Conservation (phyloP, 2,113 vertebrate genomes). For the Hystrix cristata region DNA sequence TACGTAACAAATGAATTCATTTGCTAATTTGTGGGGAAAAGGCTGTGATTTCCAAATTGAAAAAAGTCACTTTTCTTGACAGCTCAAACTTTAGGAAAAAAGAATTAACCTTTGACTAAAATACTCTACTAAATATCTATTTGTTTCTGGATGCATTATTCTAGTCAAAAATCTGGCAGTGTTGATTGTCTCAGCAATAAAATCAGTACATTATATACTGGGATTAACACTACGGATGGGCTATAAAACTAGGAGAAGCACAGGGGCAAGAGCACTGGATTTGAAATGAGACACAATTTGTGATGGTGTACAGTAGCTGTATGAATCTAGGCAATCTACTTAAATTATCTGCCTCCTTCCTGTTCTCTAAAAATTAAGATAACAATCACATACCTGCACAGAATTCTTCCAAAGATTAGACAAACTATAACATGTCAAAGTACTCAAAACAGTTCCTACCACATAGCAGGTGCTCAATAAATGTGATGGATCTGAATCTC, state of each 20-base stretch:
- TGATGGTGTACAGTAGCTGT: not conserved
- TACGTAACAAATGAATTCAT: slow-evolving; percentile 8
- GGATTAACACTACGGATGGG: not conserved
- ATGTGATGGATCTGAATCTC: not conserved
- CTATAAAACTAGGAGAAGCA: not conserved
- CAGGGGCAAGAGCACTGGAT: not conserved
- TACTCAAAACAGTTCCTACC: not conserved
- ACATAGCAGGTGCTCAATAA: not conserved
- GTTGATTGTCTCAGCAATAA: slow-evolving; percentile 27
- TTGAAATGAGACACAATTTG: not conserved
- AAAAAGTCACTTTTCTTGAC: not conserved
- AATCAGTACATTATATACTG: not conserved
- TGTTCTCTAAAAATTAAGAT: not conserved
- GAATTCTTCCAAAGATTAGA: slow-evolving; percentile 14
- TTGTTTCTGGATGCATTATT: not conserved
- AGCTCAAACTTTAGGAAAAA: not conserved
- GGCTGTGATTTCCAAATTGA: slow-evolving; percentile 1
- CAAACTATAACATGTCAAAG: not conserved
- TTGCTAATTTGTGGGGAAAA: not conserved
- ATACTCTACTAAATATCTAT: not conserved
- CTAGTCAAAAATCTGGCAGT: not conserved
- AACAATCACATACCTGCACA: not conserved
- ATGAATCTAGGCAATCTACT: not conserved
- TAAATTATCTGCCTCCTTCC: not conserved
- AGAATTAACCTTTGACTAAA: not conserved